phyloP scores from a whole-genome alignment of 1,140 invertebrate genomes.

The Armadillidium nasatum region DNA sequence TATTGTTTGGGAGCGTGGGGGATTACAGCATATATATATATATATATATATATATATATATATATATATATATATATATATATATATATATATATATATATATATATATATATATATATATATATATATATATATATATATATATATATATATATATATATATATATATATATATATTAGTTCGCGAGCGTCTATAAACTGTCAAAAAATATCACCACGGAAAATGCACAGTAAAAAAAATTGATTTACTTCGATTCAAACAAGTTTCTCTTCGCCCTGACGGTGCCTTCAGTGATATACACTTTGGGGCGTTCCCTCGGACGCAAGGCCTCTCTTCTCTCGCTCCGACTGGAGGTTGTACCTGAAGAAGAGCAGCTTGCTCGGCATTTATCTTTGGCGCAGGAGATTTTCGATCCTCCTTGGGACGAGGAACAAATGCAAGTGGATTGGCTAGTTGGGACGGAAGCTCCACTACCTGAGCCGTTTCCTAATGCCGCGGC shows the following conservation, averaged over 20 bases:
- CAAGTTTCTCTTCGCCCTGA: constrained; percentile 43
- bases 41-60: no score
- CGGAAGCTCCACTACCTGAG: constrained; percentile 12
- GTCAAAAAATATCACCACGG: no score
- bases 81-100: no score
- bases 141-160: no score
- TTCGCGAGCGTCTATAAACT: no score
- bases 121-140: no score
- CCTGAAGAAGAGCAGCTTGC: constrained; percentile 20
- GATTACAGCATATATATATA: no score
- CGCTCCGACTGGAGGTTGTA: constrained; percentile 13
- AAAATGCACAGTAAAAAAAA: not conserved
- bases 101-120: no score
- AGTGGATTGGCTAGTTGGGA: constrained; percentile 22
- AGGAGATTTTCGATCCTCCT: constrained; percentile 29
- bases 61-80: no score
- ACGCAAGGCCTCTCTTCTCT: constrained; percentile 35
- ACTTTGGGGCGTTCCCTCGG: constrained; percentile 41
- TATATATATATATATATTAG: no score
- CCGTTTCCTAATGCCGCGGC: not conserved
- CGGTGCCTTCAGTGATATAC: constrained; percentile 44
- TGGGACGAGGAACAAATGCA: constrained; percentile 25
- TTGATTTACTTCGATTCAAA: constrained; percentile 41
- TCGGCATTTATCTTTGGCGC: constrained; percentile 32
- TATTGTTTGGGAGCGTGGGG: no score